Percentiles rank a stretch among this genome's conserved stretches.
phyloP scores from a whole-genome alignment of 2,797 vertebrate genomes.

The Melanotaenia trifasciata region DNA sequence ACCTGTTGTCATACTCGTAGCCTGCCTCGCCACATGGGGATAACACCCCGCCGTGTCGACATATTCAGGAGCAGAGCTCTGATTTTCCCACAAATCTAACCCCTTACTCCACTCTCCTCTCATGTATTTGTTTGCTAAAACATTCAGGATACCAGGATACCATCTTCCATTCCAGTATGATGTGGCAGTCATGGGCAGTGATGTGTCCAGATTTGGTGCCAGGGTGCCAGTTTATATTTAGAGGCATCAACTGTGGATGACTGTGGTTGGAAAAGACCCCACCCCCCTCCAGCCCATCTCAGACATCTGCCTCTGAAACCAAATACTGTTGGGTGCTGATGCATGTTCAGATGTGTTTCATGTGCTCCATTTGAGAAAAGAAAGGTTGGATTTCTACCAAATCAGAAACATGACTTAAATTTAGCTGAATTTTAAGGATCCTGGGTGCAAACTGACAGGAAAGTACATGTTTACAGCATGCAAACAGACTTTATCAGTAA shows the following conservation, averaged over 20 bases:
- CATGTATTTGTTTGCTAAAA: conserved; percentile 19
- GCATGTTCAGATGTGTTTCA: conserved; percentile 62
- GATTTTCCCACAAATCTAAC: conserved; percentile 3
- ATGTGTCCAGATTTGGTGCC: conserved; percentile 51
- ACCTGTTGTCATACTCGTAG: conserved; percentile 71
- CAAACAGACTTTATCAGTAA: conserved; percentile 11
- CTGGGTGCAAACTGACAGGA: background rate
- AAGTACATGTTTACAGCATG: background rate
- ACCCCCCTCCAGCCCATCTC: conserved; percentile 11
- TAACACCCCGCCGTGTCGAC: conserved; percentile 31
- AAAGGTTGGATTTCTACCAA: conserved; percentile 1
- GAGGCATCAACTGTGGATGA: conserved; percentile 67
- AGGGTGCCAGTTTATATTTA: conserved; percentile 66
- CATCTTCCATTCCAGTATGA: conserved; percentile 38
- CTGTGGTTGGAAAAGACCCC: conserved; percentile 56
- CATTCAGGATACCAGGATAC: conserved; percentile 26
- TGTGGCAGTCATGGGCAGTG: conserved; percentile 34
- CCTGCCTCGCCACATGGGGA: conserved; percentile 8
- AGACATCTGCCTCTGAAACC: conserved; percentile 75
- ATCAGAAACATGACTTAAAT: background rate
- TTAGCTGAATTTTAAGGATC: background rate
- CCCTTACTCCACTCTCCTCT: conserved; percentile 4
- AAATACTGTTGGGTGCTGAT: conserved; percentile 60
- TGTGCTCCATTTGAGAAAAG: conserved; percentile 50
- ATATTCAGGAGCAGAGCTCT: conserved; percentile 30